A percentile compares a stretch with the other conserved stretches of the same genome.
Conservation (phyloP, 1,140 invertebrate genomes). For the Drosophila elegans region DNA sequence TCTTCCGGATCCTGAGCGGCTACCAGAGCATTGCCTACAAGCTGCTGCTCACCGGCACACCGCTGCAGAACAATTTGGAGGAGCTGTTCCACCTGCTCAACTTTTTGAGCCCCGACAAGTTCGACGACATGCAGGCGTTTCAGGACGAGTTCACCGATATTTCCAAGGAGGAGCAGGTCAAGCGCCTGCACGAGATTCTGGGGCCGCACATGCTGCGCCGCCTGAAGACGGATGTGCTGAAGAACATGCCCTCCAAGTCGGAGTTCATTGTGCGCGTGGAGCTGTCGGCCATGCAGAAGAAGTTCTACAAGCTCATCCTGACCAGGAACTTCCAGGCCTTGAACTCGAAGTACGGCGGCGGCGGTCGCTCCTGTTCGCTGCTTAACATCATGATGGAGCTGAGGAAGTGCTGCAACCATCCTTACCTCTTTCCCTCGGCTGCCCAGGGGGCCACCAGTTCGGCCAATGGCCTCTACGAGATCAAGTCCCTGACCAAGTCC, state of each 20-base stretch:
- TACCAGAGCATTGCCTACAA: background rate
- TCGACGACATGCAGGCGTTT: background rate
- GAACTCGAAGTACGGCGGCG: background rate
- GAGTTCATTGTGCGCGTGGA: constrained; percentile 5
- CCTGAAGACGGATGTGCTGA: background rate
- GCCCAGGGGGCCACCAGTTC: background rate
- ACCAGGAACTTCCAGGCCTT: constrained; percentile 1
- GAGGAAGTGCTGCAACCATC: constrained; percentile 8
- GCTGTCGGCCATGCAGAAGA: constrained; percentile 8
- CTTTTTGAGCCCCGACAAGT: background rate
- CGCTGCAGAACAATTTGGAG: constrained; percentile 1
- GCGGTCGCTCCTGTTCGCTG: background rate
- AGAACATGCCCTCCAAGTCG: background rate
- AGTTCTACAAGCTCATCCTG: background rate
- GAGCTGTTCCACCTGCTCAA: constrained; percentile 3
- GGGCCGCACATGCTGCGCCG: constrained; percentile 1
- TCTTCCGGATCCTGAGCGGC: background rate
- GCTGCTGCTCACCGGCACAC: background rate
- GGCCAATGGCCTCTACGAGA: background rate
- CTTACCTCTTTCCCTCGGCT: background rate
- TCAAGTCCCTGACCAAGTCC: background rate
- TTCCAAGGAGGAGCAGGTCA: constrained; percentile 4
- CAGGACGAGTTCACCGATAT: background rate
- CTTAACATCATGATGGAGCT: constrained; percentile 2
- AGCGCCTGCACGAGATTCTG: constrained; percentile 1